Evolutionary conservation across 2,113 vertebrate species (phyloP), one percentile per base, ranked within the genome.

Genomic region (Rhagologus leucostigma): DNA sequence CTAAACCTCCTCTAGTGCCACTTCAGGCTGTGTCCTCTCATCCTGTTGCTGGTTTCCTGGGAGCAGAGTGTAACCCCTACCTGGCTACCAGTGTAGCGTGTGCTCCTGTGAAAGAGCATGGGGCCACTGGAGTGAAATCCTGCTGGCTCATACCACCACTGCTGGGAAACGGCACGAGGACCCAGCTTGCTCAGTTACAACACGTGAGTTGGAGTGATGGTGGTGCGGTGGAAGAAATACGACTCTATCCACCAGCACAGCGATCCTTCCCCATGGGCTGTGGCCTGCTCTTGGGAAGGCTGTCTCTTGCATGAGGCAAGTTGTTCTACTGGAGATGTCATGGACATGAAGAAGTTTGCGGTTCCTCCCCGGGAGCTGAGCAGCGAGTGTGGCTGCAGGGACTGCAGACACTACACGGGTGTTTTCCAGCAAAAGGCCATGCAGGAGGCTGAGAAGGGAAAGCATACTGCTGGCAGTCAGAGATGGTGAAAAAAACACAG

Each of bases 401-500:
- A 74, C 0, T 67, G 59, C 71, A 90, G 90, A 14, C 39, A 13
- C 29, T 41, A 5, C 21, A 17, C 0, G 9, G 39, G 55, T 1
- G 3, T 86, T 95, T 90, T 80, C 68, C 4, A 0, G 63, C 50
- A 94, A 46, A 90, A 76, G 26, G 44, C 70, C 26, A 7, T 46
- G 30, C 8, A 50, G 64, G 69, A 90, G 49, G 49, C 64, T 17
- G 3, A 74, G 50, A 73, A 67, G 67, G 62, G 50, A 79, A 97
- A 84, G 47, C 55, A 9, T n/a, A 19, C 35, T 86, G 30, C 71
- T 86, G 76, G 64, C 70, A 87, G 73, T 63, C 39, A 50, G 71
- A 88, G 55, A 74, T 80, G 24, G 47, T 56, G 42, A 80, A 94
- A 74, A 93, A 80, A 70, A 19, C 85, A 81, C 85, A 77, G 49